Evolutionary conservation across 2,797 vertebrate genomes (phyloP).

Genomic region (Lagocephalus sceleratus): DNA sequence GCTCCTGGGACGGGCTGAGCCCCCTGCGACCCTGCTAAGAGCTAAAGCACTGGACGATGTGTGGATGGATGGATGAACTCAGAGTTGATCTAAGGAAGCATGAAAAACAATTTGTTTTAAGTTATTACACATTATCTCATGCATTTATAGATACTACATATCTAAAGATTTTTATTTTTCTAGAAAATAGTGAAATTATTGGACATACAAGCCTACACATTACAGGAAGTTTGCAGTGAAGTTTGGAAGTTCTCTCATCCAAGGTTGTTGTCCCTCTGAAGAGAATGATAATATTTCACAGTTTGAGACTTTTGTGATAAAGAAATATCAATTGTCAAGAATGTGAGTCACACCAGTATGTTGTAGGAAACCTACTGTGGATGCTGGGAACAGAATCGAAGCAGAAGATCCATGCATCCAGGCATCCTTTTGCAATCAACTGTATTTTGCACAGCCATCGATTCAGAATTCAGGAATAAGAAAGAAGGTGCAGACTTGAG

Average conservation of each 20-base stretch:
- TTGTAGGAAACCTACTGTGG: not conserved
- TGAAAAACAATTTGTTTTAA: too few species aligned
- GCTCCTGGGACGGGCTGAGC: too few species aligned
- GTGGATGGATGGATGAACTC: too few species aligned
- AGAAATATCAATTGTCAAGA: too few species aligned
- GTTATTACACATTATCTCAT: not conserved
- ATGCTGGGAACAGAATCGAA: not conserved
- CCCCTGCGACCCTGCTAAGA: too few species aligned
- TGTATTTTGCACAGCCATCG: constrained; percentile 14
- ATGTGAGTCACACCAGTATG: too few species aligned
- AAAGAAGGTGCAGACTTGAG: not conserved
- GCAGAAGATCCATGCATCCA: not conserved
- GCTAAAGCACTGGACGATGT: too few species aligned
- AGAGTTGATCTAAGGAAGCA: too few species aligned
- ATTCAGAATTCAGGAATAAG: not conserved
- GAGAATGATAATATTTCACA: not conserved
- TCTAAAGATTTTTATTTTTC: not conserved
- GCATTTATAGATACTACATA: not conserved
- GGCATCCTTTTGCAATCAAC: constrained; percentile 2
- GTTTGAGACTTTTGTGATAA: too few species aligned
- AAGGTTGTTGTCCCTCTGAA: not conserved
- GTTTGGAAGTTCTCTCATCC: too few species aligned
- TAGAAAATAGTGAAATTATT: not conserved
- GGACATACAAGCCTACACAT: too few species aligned
- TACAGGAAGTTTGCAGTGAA: too few species aligned